Base-by-base conservation (phyloP, 1,140 invertebrate species). In the Melipona quadrifasciata region DNA sequence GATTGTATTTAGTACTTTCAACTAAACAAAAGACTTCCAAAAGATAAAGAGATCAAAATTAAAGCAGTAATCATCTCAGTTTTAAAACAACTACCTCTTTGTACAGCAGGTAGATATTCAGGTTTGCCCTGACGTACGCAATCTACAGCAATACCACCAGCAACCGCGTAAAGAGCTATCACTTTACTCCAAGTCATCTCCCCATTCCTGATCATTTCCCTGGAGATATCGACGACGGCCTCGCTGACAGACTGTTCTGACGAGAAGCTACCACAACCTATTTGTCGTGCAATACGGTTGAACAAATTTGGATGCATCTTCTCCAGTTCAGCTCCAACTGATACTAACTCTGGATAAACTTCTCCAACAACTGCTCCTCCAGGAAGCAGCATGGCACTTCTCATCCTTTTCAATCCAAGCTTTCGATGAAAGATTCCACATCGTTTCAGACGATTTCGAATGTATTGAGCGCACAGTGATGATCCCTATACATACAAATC, bases 101-200 rank as follows among this genome's bases (percentile, higher is more conserved):
- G 93, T 57, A 97, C 93, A 47, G 94, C 95, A n/a, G 95, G 94
- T 31, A 97, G 92, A 89, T 96, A 96, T 84, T 97, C 96, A 2
- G 95, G 95, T 91, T 96, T 96, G 6, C 96, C 96, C 89, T 96
- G 96, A 3, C 95, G 94, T 4, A 97, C 96, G 90, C 96, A 97
- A 86, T 97, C 97, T 0, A 97, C 96, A 0, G 96, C 96, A 3
- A 97, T 93, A 0, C 96, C 96, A 4, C 96, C 97, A 16, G 96
- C 96, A 16, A 97, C 95, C 11, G 96, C 96, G 91, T 96, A 97
- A 31, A 97, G 91, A 0, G 97, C 96, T 4, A 97, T 95, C 27
- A 97, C 95, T 93, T 97, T 96, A 61, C 96, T 95, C 97, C 96
- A 97, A 1, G 95, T 96, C 57, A 97, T 95, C 73, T 96, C 96